Evolutionary conservation across 2,113 vertebrate species (phyloP), one percentile per base, ranked within the genome.

Genomic region (Oplegnathus fasciatus): DNA sequence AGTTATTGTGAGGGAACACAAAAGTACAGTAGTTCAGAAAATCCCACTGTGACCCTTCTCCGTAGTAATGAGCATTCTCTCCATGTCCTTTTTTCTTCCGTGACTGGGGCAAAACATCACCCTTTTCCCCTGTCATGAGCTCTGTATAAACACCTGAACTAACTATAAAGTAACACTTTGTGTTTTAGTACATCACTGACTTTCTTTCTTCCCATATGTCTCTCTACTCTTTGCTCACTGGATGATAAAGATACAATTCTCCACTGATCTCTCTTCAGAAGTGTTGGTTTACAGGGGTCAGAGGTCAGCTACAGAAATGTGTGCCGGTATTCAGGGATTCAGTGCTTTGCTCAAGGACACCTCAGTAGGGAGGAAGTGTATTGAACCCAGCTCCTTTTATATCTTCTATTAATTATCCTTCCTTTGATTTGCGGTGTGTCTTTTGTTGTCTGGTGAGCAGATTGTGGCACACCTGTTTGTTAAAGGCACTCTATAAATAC

Each of bases 401-500:
- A 14, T 78, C 40, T 81, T 72, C 67, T 66, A 58, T 65, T 60
- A 76, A 73, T 84, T 58, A 62, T 55, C n/a, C 22, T 20, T 13
- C 20, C 24, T 78, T 42, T 70, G 50, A 48, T 75, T 76, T 73
- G 4, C 34, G n/a, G 44, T 13, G 24, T 44, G 9, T n/a, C 68
- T 75, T 57, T 24, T 62, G 42, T 60, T 80, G 54, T 65, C 20
- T 40, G 42, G 4, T 42, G 76, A 72, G 85, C 76, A 78, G 57
- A 72, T 58, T 58, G 80, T 15, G 67, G 20, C 30, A 9, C 78
- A 69, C 73, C 75, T 73, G 73, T 83, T 82, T 66, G 34, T 78
- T 70, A 50, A 89, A 85, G 48, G 17, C 34, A 11, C 40, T 62
- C 73, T 81, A 76, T 84, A 86, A 79, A 86, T 62, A 84, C 62